phyloP scores from a whole-genome alignment of 2,113 vertebrate genomes.

The Macquaria ambigua region DNA sequence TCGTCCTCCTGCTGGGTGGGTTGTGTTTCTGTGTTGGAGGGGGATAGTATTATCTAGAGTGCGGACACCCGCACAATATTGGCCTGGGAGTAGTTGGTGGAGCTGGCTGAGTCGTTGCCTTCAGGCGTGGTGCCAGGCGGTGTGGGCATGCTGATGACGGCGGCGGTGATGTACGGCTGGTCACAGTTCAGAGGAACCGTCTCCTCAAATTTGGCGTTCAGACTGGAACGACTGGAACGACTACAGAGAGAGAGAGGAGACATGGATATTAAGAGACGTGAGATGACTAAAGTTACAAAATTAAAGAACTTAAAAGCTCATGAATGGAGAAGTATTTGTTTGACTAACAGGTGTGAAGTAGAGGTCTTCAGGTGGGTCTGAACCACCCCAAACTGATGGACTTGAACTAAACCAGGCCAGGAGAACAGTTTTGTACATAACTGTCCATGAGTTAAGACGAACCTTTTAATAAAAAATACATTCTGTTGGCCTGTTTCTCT shows the following conservation, averaged over 20 bases:
- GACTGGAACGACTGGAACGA: conserved; percentile 90
- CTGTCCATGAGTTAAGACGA: too few species aligned
- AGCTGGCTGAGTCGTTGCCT: conserved; percentile 86
- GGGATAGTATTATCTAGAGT: conserved; percentile 84
- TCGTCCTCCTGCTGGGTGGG: conserved; percentile 17
- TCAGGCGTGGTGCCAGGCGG: conserved; percentile 88
- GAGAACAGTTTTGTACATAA: too few species aligned
- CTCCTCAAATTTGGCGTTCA: conserved; percentile 95
- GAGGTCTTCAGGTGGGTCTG: too few species aligned
- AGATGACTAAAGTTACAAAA: too few species aligned
- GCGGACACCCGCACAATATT: conserved; percentile 95
- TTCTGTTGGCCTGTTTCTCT: too few species aligned
- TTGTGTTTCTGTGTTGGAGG: conserved; percentile 9
- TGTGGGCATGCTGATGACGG: conserved; percentile 92
- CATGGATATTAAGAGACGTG: too few species aligned
- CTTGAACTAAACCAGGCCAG: too few species aligned
- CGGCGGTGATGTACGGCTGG: conserved; percentile 91
- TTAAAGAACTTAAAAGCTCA: too few species aligned
- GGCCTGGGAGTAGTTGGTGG: conserved; percentile 88
- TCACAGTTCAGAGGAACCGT: conserved; percentile 94
- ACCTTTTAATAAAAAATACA: too few species aligned
- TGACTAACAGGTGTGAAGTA: too few species aligned
- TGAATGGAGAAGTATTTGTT: too few species aligned
- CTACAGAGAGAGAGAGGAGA: conserved; percentile 31
- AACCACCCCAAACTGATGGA: too few species aligned